These are phyloP conservation scores for Thecocarcelia acutangulata DNA, from an alignment of 2,888 invertebrate species.

Conservation along the genomic window DNA sequence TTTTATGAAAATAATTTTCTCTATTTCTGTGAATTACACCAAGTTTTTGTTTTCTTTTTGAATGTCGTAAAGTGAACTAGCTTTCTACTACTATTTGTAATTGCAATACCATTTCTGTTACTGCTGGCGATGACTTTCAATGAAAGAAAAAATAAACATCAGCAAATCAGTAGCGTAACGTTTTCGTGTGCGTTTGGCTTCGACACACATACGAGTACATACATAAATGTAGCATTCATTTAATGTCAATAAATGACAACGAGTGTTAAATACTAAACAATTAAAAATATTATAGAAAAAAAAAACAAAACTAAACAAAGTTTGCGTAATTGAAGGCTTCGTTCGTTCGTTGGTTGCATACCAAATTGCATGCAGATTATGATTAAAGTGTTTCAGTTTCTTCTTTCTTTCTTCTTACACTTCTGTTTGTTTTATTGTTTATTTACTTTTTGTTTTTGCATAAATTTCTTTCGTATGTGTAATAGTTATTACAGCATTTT, in stretches of 20 bases:
- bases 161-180: conserved; percentile 7
- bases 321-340: conserved; percentile 64
- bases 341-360: conserved; percentile 61
- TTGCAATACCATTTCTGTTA: conserved; percentile 5
- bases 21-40: neutral
- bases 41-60: neutral
- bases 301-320: conserved; percentile 57
- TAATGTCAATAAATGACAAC: conserved; percentile 37
- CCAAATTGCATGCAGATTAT: conserved; percentile 46
- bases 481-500: conserved; percentile 60
- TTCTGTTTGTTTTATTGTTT: conserved; percentile 27
- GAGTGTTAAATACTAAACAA: conserved; percentile 38
- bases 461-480: conserved; percentile 41
- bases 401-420: conserved; percentile 15
- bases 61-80: conserved; percentile 1
- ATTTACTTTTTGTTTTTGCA: conserved; percentile 25
- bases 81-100: conserved; percentile 1
- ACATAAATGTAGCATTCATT: conserved; percentile 38
- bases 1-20: neutral
- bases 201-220: neutral
- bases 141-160: neutral
- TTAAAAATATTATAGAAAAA: conserved; percentile 4
- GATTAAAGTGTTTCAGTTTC: conserved; percentile 9
- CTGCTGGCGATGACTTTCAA: conserved; percentile 6
- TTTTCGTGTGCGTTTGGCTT: conserved; percentile 28